These are phyloP conservation scores for Pseudomyrmex pallidus DNA, from an alignment of 1,140 invertebrate genomes.

Conservation along the genomic window DNA sequence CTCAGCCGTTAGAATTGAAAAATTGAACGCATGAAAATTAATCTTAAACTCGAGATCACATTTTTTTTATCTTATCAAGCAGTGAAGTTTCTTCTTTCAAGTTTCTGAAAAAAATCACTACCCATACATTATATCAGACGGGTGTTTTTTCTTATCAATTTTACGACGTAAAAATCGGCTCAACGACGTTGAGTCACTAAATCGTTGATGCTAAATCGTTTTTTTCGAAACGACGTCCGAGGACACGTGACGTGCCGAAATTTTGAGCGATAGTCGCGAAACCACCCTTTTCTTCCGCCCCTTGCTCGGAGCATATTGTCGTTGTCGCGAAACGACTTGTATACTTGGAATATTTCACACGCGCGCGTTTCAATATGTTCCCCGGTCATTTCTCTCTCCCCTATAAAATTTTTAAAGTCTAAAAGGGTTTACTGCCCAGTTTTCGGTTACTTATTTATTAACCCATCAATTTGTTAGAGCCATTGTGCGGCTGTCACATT, in stretches of 20 bases:
- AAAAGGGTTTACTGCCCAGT: slow-evolving; percentile 75
- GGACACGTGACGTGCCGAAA: slow-evolving; percentile 10
- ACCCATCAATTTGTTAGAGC: slow-evolving; percentile 79
- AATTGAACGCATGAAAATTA: not conserved
- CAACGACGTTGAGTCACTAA: not conserved
- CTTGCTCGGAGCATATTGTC: slow-evolving; percentile 68
- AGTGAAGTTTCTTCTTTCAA: too few species aligned
- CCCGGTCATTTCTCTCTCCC: slow-evolving; percentile 28
- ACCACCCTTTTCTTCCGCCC: slow-evolving; percentile 30
- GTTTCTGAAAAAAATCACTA: too few species aligned
- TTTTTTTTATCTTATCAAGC: too few species aligned
- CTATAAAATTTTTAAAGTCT: slow-evolving; percentile 79
- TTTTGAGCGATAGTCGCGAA: slow-evolving; percentile 51
- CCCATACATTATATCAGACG: not conserved
- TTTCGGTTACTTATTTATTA: slow-evolving; percentile 84
- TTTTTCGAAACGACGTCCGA: not conserved
- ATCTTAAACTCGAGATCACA: not conserved
- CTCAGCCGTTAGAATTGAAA: too few species aligned
- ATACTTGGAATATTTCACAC: slow-evolving; percentile 77
- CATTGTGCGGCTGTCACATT: slow-evolving; percentile 49
- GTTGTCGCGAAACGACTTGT: slow-evolving; percentile 56
- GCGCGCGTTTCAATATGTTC: slow-evolving; percentile 42
- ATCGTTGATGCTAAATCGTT: slow-evolving; percentile 5
- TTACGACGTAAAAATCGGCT: not conserved
- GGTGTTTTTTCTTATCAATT: not conserved